Percentiles rank a stretch among this genome's conserved stretches.
These are phyloP conservation scores for Myodes glareolus DNA, from an alignment of 2,113 vertebrate species.

Conservation along the genomic window DNA sequence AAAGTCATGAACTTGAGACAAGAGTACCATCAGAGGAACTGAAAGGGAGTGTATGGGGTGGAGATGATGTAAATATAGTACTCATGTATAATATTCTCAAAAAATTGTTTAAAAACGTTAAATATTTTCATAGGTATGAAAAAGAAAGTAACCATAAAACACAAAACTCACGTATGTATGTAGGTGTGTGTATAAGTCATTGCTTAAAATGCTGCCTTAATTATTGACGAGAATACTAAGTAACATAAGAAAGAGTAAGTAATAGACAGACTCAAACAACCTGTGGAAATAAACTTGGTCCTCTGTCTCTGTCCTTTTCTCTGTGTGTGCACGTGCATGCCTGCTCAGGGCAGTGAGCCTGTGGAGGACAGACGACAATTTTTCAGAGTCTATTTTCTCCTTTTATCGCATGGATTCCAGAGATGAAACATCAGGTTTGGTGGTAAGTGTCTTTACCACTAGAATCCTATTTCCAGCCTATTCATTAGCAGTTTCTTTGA, in stretches of 20 bases:
- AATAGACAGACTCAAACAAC: constrained; percentile 24
- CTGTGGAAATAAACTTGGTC: constrained; percentile 22
- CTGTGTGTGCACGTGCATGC: no score
- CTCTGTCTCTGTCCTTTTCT: background rate
- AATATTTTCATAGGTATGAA: background rate
- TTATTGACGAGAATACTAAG: constrained; percentile 22
- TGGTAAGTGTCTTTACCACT: background rate
- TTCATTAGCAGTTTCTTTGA: background rate
- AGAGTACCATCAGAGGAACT: background rate
- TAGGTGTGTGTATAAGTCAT: background rate
- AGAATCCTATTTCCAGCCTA: background rate
- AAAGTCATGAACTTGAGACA: background rate
- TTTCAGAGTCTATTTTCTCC: background rate
- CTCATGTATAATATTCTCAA: background rate
- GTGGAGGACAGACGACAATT: background rate
- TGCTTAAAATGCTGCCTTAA: constrained; percentile 40
- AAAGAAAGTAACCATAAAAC: constrained; percentile 60
- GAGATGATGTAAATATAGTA: background rate
- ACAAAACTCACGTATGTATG: background rate
- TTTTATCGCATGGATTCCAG: background rate
- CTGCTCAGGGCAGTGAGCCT: background rate
- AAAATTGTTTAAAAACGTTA: background rate
- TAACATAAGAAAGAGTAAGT: constrained; percentile 15
- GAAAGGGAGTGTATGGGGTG: background rate
- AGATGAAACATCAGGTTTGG: background rate